Conservation (phyloP, 2,113 vertebrate genomes). For the Amia ocellicauda region DNA sequence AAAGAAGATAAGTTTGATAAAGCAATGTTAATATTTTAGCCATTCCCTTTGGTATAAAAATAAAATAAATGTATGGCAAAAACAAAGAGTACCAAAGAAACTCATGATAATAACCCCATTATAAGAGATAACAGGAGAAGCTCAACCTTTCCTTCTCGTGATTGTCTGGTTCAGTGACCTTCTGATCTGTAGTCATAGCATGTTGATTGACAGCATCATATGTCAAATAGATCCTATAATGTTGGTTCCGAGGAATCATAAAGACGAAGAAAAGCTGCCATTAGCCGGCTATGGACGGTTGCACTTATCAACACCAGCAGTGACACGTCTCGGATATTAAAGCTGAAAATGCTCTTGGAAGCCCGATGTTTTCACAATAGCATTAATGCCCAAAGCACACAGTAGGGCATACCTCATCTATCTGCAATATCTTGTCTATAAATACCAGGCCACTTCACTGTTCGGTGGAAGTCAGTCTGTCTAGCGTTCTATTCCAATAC, state of each 20-base stretch:
- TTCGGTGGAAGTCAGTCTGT: too few species aligned
- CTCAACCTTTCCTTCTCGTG: neutral
- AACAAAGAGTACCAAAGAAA: neutral
- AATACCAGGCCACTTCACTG: too few species aligned
- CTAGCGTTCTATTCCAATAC: too few species aligned
- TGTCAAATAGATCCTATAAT: neutral
- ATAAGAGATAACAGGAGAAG: neutral
- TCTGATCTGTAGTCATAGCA: conserved; percentile 4
- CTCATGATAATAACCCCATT: neutral
- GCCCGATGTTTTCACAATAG: conserved; percentile 3
- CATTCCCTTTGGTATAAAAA: too few species aligned
- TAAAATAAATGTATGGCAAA: neutral
- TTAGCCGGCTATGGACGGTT: conserved; percentile 10
- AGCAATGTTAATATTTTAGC: too few species aligned
- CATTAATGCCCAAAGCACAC: neutral
- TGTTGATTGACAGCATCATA: conserved; percentile 12
- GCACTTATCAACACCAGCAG: neutral
- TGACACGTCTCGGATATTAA: conserved; percentile 20
- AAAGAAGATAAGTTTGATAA: too few species aligned
- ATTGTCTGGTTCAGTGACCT: conserved; percentile 10
- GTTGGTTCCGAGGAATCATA: conserved; percentile 2
- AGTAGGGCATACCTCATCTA: neutral
- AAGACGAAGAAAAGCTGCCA: conserved; percentile 4
- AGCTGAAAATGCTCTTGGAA: conserved; percentile 4
- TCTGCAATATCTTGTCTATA: too few species aligned